A percentile compares a stretch with the other conserved stretches of the same genome.
Conservation (phyloP, 2,888 invertebrate genomes). For the Ophraella communa region DNA sequence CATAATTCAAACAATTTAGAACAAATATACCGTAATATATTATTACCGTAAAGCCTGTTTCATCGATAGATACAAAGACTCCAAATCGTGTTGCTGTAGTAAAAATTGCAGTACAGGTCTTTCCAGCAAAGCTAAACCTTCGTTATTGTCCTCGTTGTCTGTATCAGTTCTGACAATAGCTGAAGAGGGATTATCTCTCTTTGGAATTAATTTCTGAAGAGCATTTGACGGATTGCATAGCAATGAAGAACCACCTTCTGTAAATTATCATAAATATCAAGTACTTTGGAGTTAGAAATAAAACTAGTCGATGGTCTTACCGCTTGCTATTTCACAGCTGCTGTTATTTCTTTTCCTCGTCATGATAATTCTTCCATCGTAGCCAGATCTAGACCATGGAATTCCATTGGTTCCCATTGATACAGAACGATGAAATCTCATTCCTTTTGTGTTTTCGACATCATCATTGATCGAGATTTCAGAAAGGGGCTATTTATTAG, state of each 20-base stretch:
- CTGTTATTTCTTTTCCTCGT: conserved; percentile 74
- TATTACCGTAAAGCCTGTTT: conserved; percentile 78
- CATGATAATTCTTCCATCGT: conserved; percentile 66
- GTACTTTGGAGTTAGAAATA: too few relatives aligned
- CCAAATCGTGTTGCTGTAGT: conserved; percentile 83
- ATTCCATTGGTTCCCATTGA: conserved; percentile 80
- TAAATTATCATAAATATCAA: not conserved
- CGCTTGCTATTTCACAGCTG: conserved; percentile 69
- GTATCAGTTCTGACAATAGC: conserved; percentile 54
- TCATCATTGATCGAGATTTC: conserved; percentile 65
- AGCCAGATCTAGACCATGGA: conserved; percentile 66
- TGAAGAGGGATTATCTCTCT: conserved; percentile 65
- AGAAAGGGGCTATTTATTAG: conserved; percentile 60
- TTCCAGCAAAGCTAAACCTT: conserved; percentile 68
- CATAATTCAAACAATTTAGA: not conserved
- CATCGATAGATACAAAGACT: conserved; percentile 84
- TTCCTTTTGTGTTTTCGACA: conserved; percentile 62
- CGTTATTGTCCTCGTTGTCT: conserved; percentile 55
- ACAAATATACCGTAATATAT: too few relatives aligned
- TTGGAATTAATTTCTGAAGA: conserved; percentile 79
- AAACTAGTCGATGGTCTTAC: conserved; percentile 45
- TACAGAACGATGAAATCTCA: conserved; percentile 82
- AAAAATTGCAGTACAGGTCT: conserved; percentile 90
- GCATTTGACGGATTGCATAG: conserved; percentile 90
- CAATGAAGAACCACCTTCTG: conserved; percentile 79